These are phyloP conservation scores for Cheilosia urbana DNA, from an alignment of 2,888 invertebrate species.

Conservation along the genomic window DNA sequence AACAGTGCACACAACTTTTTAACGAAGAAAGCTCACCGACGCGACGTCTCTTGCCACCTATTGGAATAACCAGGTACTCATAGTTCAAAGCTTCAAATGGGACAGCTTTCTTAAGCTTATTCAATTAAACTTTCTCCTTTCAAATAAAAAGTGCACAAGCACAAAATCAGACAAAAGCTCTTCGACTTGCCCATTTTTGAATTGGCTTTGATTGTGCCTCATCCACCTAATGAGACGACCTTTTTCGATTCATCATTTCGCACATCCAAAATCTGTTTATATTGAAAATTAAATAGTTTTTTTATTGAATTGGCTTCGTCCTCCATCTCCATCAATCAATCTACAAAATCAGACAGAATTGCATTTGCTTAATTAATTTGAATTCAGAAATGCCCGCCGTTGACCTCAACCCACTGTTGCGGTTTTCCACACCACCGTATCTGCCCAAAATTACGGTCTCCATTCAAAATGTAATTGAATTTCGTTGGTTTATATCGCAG, in stretches of 20 bases:
- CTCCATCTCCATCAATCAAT: constrained; percentile 1
- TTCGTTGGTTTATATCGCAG: constrained; percentile 32
- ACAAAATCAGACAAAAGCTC: neutral
- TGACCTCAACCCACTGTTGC: constrained; percentile 15
- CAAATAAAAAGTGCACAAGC: neutral
- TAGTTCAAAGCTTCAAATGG: neutral
- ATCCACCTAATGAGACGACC: no score
- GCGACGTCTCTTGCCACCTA: neutral
- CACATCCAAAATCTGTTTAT: no score
- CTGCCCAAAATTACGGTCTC: constrained; percentile 42
- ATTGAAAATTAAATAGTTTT: constrained; percentile 30
- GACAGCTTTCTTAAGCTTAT: neutral
- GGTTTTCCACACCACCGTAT: constrained; percentile 1
- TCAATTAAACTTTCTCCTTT: neutral
- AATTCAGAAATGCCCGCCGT: constrained; percentile 35
- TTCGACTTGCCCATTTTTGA: neutral
- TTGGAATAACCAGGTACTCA: neutral
- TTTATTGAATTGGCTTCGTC: constrained; percentile 16
- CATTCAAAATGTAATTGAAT: constrained; percentile 60
- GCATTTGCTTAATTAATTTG: constrained; percentile 58
- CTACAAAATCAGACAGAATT: constrained; percentile 3
- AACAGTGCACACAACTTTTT: neutral
- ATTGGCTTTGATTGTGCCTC: no score
- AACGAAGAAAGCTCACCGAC: neutral
- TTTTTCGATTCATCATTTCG: no score